These are phyloP conservation scores for Mactra quadrangularis DNA, from an alignment of 1,140 invertebrate genomes.

Conservation along the genomic window DNA sequence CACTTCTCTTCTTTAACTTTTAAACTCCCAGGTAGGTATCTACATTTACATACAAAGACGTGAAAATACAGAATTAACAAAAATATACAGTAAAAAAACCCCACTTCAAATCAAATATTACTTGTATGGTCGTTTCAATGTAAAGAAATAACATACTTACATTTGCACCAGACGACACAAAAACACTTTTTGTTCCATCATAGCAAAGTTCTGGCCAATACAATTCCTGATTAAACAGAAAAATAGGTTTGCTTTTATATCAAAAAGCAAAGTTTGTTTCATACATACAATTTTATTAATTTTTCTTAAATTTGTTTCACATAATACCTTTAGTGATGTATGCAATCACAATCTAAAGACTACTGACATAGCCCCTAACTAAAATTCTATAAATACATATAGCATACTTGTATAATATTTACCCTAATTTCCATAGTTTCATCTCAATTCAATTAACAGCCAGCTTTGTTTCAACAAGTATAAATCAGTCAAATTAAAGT, in stretches of 20 bases:
- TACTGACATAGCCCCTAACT: neutral
- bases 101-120: too few species aligned
- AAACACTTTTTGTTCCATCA: constrained; percentile 50
- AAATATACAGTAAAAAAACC: too few species aligned
- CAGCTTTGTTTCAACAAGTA: too few species aligned
- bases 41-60: neutral
- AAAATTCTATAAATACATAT: neutral
- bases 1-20: neutral
- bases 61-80: too few species aligned
- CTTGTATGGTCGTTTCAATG: too few species aligned
- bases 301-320: neutral
- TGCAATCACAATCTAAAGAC: neutral
- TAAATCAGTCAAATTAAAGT: too few species aligned
- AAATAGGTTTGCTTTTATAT: too few species aligned
- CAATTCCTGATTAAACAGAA: constrained; percentile 45
- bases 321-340: neutral
- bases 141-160: too few species aligned
- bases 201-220: constrained; percentile 57
- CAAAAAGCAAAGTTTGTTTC: neutral
- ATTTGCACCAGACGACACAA: constrained; percentile 34
- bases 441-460: too few species aligned
- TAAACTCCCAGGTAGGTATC: neutral
- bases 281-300: neutral
- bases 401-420: too few species aligned
- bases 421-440: too few species aligned